phyloP scores from a whole-genome alignment of 2,113 vertebrate genomes.

The Vimba vimba region DNA sequence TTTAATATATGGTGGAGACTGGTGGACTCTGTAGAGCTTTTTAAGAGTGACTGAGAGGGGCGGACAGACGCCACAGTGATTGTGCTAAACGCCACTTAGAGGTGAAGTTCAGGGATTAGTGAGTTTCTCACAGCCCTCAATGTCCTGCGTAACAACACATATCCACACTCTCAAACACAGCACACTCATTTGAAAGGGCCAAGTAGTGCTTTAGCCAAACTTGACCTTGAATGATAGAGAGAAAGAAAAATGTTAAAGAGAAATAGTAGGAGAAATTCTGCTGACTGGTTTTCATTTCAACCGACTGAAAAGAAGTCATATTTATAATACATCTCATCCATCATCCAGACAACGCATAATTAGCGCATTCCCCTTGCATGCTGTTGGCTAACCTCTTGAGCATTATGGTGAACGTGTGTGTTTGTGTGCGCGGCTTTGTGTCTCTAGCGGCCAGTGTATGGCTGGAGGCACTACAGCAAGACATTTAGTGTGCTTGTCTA shows the following conservation, averaged over 20 bases:
- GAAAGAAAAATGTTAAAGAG: constrained; percentile 9
- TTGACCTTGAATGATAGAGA: constrained; percentile 29
- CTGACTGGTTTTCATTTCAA: background rate
- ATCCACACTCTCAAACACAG: constrained; percentile 2
- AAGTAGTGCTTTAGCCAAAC: background rate
- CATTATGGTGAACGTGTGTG: constrained; percentile 63
- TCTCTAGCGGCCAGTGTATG: constrained; percentile 46
- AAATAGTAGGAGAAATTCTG: background rate
- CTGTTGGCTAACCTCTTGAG: constrained; percentile 64
- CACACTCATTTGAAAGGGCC: background rate
- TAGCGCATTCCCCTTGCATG: constrained; percentile 73
- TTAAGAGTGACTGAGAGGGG: constrained; percentile 25
- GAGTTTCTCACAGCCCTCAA: constrained; percentile 39
- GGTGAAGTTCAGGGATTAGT: constrained; percentile 48
- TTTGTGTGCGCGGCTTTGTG: constrained; percentile 36
- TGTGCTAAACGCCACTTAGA: constrained; percentile 40
- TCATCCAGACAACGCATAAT: constrained; percentile 76
- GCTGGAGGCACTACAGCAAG: constrained; percentile 29
- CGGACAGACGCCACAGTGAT: constrained; percentile 25
- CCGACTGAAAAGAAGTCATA: constrained; percentile 42
- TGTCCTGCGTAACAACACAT: background rate
- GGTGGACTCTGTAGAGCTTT: background rate
- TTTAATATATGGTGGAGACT: background rate
- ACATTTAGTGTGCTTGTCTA: constrained; percentile 25
- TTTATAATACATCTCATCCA: constrained; percentile 74